Base-by-base conservation (phyloP, 2,888 invertebrate species). In the Diarsia mendica region DNA sequence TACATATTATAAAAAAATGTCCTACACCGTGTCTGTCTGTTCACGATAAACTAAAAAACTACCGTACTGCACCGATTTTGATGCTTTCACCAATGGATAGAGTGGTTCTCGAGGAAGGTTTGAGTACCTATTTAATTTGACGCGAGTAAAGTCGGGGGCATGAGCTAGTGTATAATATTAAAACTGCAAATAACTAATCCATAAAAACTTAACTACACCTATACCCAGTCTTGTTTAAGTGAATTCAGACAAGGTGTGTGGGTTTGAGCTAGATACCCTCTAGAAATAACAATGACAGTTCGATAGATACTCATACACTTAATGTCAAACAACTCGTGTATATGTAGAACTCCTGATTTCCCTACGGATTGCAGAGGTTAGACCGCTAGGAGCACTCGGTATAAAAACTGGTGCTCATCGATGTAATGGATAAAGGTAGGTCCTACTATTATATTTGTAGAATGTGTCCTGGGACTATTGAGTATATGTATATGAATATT, bases 331-430 rank as follows among this genome's bases (percentile, higher is more conserved):
- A 77, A 63, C 51, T 46, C 58, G 46, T 28, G 46, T 28, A 28
- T 46, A 70, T 51, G 70, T 46, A 65, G 33, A 48, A 15, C 65
- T 61, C 28, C 13, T 71, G 65, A 77, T 77, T 77, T 78, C 78
- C 77, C 77, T 0, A 13, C n/a, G 71, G 78, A 28, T 48, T 15
- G 20, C 5, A 10, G 58, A 23, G 46, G 66, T 53, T 51, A 77
- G 20, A 82, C 28, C 44, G 53, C 53, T 61, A 53, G 67, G 75
- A 60, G 13, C n/a, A 61, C 46, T 77, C 53, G 18, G 11, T 18
- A 48, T 55, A 68, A 77, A 76, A 77, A 61, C 48, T 49, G 13
- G 39, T 28, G 51, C 55, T 13, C 28, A 49, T 23, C n/a, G n/a
- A 11, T 39, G 15, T 39, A 63, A 39, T 76, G 13, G 23, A 48